These are phyloP conservation scores for Sebastes fasciatus DNA, from an alignment of 2,113 vertebrate genomes.

Conservation along the genomic window DNA sequence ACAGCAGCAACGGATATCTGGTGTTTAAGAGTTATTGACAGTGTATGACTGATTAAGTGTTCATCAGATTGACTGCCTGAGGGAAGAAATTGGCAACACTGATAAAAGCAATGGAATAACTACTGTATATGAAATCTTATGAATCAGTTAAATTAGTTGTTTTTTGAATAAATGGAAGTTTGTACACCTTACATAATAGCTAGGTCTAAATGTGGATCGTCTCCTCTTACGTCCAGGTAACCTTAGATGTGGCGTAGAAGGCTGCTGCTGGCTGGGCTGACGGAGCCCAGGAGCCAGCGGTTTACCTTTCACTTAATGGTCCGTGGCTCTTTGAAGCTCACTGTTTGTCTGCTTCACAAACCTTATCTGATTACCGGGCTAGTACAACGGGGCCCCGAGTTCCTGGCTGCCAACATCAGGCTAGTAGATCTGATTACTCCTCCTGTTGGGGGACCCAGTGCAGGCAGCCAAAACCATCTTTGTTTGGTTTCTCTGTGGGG, in stretches of 20 bases:
- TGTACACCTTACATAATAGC: background rate
- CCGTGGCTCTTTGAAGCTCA: conserved; percentile 73
- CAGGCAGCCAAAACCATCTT: conserved; percentile 73
- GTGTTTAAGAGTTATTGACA: too few relatives aligned
- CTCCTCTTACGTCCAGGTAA: conserved; percentile 40
- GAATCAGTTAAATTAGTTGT: background rate
- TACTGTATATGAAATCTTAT: background rate
- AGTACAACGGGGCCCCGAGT: conserved; percentile 59
- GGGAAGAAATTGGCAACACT: too few relatives aligned
- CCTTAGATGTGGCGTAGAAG: conserved; percentile 38
- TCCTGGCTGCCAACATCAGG: conserved; percentile 68
- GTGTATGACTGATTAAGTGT: too few relatives aligned
- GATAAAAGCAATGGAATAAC: background rate
- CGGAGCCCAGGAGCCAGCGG: conserved; percentile 50
- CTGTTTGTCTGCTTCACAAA: conserved; percentile 73
- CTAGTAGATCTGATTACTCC: conserved; percentile 77
- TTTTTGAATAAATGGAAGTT: conserved; percentile 3
- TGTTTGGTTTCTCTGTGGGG: conserved; percentile 72
- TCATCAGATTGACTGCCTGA: too few relatives aligned
- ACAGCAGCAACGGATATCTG: too few relatives aligned
- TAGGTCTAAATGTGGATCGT: conserved; percentile 28
- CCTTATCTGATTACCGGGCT: conserved; percentile 82
- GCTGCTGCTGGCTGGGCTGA: conserved; percentile 32
- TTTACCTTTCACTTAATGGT: conserved; percentile 80
- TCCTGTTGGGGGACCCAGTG: conserved; percentile 55